phyloP scores from a whole-genome alignment of 1,140 invertebrate species.

The Dendrolimus punctatus region DNA sequence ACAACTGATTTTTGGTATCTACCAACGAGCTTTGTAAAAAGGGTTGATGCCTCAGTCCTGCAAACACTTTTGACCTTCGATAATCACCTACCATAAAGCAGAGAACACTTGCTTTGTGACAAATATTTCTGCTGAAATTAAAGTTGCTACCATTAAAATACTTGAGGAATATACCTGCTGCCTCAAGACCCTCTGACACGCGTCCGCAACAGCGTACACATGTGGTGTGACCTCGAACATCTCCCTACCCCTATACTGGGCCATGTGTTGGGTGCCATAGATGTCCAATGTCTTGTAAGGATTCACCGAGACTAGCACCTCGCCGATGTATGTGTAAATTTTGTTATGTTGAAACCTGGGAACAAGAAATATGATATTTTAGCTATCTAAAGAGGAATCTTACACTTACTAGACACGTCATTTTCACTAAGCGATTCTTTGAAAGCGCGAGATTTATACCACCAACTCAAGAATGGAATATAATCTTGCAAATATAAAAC shows the following conservation, averaged over 20 bases:
- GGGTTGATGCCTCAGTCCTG: no score
- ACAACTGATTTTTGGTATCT: no score
- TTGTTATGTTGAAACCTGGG: conserved; percentile 89
- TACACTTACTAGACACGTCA: background rate
- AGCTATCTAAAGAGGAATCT: conserved; percentile 1
- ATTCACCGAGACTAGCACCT: conserved; percentile 94
- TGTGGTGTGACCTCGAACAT: conserved; percentile 96
- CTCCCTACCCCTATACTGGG: conserved; percentile 90
- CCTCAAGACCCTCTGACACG: conserved; percentile 93
- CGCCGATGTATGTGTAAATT: conserved; percentile 96
- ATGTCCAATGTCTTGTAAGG: conserved; percentile 91
- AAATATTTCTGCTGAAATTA: background rate
- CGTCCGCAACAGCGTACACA: conserved; percentile 95
- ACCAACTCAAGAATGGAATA: no score
- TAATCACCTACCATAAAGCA: no score
- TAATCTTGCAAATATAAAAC: no score
- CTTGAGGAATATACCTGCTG: conserved; percentile 71
- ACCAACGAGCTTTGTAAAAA: no score
- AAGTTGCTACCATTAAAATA: background rate
- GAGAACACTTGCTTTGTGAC: no score
- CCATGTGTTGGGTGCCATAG: conserved; percentile 85
- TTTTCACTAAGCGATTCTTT: no score
- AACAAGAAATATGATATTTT: conserved; percentile 30
- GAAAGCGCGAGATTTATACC: no score
- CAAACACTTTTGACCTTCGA: no score